Evolutionary conservation across 2,888 invertebrate genomes (phyloP).

Genomic region (Artemia sinica): DNA sequence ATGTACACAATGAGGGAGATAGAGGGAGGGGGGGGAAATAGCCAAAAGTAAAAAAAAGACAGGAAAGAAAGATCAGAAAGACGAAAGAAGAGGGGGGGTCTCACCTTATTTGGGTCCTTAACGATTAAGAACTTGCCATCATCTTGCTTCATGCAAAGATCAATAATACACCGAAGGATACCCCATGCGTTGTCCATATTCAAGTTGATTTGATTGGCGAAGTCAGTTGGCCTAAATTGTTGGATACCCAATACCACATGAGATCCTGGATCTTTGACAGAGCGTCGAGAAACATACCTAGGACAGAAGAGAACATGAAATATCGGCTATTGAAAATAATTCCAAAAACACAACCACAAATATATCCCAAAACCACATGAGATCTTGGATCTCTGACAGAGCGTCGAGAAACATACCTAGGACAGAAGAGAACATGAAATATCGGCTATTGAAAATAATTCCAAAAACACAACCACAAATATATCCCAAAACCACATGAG

Average conservation of each 20-base stretch:
- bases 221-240: slow-evolving; percentile 94
- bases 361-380: slow-evolving; percentile 71
- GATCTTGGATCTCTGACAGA: slow-evolving; percentile 84
- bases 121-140: slow-evolving; percentile 87
- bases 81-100: neutral
- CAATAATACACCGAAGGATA: slow-evolving; percentile 86
- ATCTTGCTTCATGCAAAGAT: slow-evolving; percentile 88
- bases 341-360: no score
- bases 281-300: slow-evolving; percentile 82
- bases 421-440: slow-evolving; percentile 14
- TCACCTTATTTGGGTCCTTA: slow-evolving; percentile 90
- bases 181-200: slow-evolving; percentile 99
- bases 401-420: slow-evolving; percentile 77
- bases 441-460: neutral
- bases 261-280: slow-evolving; percentile 80
- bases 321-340: neutral
- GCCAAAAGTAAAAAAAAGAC: no score
- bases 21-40: no score
- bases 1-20: no score
- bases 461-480: no score
- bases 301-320: slow-evolving; percentile 14
- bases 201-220: slow-evolving; percentile 92
- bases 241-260: slow-evolving; percentile 93
- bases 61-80: no score
- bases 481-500: slow-evolving; percentile 77